Conservation (phyloP, 2,113 vertebrate species). For the Nothoprocta pentlandii region DNA sequence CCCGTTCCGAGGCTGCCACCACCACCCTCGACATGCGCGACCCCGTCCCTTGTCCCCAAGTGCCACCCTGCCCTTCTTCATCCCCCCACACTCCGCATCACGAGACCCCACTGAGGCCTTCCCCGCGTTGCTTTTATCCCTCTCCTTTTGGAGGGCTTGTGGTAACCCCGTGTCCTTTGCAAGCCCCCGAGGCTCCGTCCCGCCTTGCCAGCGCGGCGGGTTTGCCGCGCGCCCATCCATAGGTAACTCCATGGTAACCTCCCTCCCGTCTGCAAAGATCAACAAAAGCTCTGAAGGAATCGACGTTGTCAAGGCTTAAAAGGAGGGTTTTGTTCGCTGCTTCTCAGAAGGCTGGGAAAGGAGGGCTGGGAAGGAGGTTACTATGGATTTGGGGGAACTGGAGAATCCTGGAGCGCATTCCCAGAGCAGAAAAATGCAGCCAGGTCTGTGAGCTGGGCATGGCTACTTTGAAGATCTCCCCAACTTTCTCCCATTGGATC, state of each 20-base stretch:
- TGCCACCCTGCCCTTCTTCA: too few species aligned
- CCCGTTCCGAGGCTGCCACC: too few species aligned
- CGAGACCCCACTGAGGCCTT: too few species aligned
- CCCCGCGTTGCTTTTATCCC: too few species aligned
- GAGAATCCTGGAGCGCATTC: not conserved
- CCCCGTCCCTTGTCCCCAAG: too few species aligned
- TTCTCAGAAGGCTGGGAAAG: not conserved
- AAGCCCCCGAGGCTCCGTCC: not conserved
- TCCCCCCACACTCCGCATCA: too few species aligned
- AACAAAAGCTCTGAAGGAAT: conserved; percentile 40
- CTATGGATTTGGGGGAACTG: conserved; percentile 27
- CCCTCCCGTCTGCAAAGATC: not conserved
- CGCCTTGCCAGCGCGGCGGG: not conserved
- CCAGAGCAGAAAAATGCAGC: not conserved
- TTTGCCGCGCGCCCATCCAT: not conserved
- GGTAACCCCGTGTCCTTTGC: too few species aligned
- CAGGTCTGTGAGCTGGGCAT: not conserved
- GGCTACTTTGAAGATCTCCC: not conserved
- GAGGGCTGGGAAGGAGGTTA: conserved; percentile 29
- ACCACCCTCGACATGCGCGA: too few species aligned
- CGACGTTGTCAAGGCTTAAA: not conserved
- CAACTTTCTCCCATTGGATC: not conserved
- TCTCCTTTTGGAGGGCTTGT: too few species aligned
- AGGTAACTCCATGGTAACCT: conserved; percentile 68
- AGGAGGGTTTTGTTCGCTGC: not conserved